Evolutionary conservation across 2,888 invertebrate species (phyloP).

Genomic region (Keiferia lycopersicella): DNA sequence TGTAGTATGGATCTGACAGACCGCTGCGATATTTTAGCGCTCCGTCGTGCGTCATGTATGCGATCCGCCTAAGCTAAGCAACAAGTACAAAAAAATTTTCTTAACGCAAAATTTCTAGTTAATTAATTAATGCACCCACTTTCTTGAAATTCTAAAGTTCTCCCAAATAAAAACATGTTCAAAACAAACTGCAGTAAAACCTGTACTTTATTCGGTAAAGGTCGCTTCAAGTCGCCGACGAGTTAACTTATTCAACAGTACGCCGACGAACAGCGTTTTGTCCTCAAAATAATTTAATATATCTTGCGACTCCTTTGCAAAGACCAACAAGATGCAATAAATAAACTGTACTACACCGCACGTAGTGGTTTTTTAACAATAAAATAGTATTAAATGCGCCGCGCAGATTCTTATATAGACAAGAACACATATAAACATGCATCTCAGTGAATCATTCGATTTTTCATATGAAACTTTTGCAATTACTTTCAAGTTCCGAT

Average conservation of each 20-base stretch:
- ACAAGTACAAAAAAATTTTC: too few species aligned
- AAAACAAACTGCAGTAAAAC: background rate
- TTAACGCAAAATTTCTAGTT: too few species aligned
- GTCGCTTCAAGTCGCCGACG: background rate
- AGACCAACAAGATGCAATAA: background rate
- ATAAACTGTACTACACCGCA: background rate
- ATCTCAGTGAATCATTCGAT: too few species aligned
- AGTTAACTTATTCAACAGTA: constrained; percentile 18
- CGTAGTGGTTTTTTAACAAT: background rate
- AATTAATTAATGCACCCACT: background rate
- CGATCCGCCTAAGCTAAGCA: too few species aligned
- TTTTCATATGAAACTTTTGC: too few species aligned
- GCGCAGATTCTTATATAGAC: background rate
- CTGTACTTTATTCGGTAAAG: background rate
- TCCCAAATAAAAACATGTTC: background rate
- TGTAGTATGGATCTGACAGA: too few species aligned
- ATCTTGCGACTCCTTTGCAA: background rate
- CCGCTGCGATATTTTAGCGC: too few species aligned
- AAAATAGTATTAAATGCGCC: background rate
- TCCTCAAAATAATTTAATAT: constrained; percentile 9
- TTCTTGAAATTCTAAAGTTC: background rate
- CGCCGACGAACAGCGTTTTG: background rate
- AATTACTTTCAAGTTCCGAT: too few species aligned
- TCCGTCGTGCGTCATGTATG: too few species aligned
- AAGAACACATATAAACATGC: too few species aligned